Evolutionary conservation across 2,888 invertebrate genomes (phyloP).

Genomic region (Timema podura): DNA sequence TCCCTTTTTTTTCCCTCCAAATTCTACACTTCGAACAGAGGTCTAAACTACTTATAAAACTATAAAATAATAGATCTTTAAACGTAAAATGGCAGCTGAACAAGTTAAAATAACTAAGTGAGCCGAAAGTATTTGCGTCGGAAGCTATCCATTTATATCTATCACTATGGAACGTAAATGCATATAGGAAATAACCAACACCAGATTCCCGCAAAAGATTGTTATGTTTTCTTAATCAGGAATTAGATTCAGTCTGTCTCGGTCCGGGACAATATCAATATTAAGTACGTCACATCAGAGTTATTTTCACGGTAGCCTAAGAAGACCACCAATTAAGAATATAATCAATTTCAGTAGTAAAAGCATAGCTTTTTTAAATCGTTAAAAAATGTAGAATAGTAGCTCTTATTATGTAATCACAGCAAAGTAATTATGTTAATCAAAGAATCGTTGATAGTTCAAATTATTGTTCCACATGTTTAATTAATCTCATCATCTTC

Average conservation of each 20-base stretch:
- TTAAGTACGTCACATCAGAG: neutral
- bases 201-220: neutral
- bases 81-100: conserved; percentile 6
- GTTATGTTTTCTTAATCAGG: neutral
- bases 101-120: neutral
- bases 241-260: neutral
- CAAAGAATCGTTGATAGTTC: no score
- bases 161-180: conserved; percentile 27
- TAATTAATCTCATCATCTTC: no score
- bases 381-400: no score
- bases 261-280: neutral
- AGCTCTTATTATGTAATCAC: no score
- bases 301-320: no score
- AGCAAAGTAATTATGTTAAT: no score
- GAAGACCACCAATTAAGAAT: no score
- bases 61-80: neutral
- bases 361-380: no score
- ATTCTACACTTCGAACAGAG: neutral
- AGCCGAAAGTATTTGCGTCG: no score
- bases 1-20: conserved; percentile 1
- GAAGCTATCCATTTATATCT: conserved; percentile 14
- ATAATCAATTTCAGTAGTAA: no score
- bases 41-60: neutral
- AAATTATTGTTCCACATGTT: no score
- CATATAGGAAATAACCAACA: conserved; percentile 24